Evolutionary conservation across 2,113 vertebrate genomes (phyloP), one percentile per base, ranked within the genome.

Genomic region (Zeus faber): DNA sequence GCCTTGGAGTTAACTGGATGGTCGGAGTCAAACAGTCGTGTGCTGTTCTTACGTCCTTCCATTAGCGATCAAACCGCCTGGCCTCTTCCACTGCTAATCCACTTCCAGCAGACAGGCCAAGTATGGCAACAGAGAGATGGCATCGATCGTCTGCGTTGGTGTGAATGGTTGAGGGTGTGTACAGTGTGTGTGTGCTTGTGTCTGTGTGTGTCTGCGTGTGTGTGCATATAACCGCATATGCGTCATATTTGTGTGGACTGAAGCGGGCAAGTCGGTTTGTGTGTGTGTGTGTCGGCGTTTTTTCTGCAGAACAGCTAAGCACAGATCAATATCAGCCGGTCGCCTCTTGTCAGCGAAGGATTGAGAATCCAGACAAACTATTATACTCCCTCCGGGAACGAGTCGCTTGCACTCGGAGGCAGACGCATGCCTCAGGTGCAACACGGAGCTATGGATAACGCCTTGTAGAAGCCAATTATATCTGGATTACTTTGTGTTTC

Each of bases 1-100:
- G n/a, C n/a, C n/a, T n/a, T n/a, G 37, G 40, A 16, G 41, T 66
- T 49, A 5, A 45, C 25, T 59, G 13, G 6, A 53, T 56, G 47
- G 44, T 60, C 57, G 57, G 39, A 70, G 70, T 77, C 68, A 31
- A 58, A 40, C 31, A 51, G 57, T 35, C 56, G 58, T 70, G 60
- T 63, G 56, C 67, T 58, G 29, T 53, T 62, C 54, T 66, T 57
- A 54, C 57, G 26, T 64, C 33, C 46, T 1, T 55, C 14, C 18
- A 20, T 17, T 43, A 43, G 58, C 57, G 73, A 72, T 75, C 62
- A 67, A 68, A 53, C 55, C 40, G 51, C 63, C 70, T 69, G 72
- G 72, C 78, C 63, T 68, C 63, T 80, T 63, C 65, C 66, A 74
- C 65, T 64, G 62, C 74, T 79, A 80, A 84, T 79, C 67, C 64